Percentiles rank a stretch among this genome's conserved stretches.
Conservation (phyloP, 1,140 invertebrate species). For the Calliphora vicina region DNA sequence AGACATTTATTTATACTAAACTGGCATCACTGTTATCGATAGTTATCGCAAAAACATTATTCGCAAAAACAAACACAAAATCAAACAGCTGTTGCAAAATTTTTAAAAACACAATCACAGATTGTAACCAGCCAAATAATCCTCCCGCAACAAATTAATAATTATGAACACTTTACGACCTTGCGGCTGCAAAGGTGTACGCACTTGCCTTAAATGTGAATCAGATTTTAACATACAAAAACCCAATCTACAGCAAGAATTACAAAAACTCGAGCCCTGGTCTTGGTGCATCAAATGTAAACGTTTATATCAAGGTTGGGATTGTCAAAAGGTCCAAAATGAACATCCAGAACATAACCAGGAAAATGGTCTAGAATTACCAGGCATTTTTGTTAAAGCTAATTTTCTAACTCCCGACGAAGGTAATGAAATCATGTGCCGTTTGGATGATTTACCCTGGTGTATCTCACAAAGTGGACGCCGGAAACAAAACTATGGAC, state of each 20-base stretch:
- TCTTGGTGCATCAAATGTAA: conserved; percentile 81
- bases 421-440: conserved; percentile 71
- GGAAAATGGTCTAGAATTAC: conserved; percentile 69
- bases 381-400: conserved; percentile 75
- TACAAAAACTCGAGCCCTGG: conserved; percentile 68
- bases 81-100: not conserved
- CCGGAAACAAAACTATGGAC: conserved; percentile 97
- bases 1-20: too few relatives aligned
- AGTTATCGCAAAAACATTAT: too few relatives aligned
- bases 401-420: conserved; percentile 82
- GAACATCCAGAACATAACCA: conserved; percentile 73
- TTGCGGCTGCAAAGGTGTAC: conserved; percentile 92
- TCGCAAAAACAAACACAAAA: too few relatives aligned
- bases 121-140: not conserved
- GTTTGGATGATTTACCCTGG: conserved; percentile 87
- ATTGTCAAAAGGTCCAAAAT: conserved; percentile 66
- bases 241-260: conserved; percentile 55
- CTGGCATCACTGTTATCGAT: too few relatives aligned
- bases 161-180: conserved; percentile 74
- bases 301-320: conserved; percentile 78
- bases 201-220: conserved; percentile 88
- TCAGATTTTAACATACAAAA: conserved; percentile 71
- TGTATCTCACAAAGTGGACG: conserved; percentile 93
- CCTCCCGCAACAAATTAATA: not conserved
- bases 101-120: not conserved